Base-by-base conservation (phyloP, 1,140 invertebrate genomes). In the Diorhabda elongata region DNA sequence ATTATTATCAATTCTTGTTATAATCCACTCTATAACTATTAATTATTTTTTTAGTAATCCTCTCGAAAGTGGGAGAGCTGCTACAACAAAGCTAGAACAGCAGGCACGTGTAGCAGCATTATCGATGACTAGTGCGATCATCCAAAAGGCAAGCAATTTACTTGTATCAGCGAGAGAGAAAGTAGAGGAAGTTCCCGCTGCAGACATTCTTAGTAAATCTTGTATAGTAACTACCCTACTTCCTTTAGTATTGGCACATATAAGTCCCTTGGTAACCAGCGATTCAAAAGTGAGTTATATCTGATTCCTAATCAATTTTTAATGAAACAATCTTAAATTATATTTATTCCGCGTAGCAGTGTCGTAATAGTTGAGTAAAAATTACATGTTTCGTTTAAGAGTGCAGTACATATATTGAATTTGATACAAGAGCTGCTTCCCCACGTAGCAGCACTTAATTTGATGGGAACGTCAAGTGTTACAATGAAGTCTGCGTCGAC, bases 351-450 rank as follows among this genome's bases (percentile, higher is more conserved):
- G 26, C 26, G 1, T 26, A 26, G 26, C 26, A 26, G 26, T 26
- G 26, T 26, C 26, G 26, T 26, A 26, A 26, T 26, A 26, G 26
- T 26, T 26, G 0, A 26, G 26, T 26, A 26, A 26, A 26, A 26
- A 26, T 26, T 2, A 26, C 26, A 26, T 26, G 26, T 26, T 26
- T 26, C 47, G 72, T 82, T 83, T 60, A 75, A 92, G 92, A 95
- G 93, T 78, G 93, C 93, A 8, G 93, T 98, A 8, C 91, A 97
- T 81, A 88, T 98, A 11, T 83, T 99, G n/a, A 89, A 90, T 44
- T 82, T 97, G 58, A 92, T 98, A 69, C 93, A 95, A 81, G 92
- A 96, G 74, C 87, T 98, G 72, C 81, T 98, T 42, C 96, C 96
- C 1, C 92, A 96, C 70, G 91, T 98, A 2, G 88, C 94, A 1